phyloP scores from a whole-genome alignment of 2,797 vertebrate species.

The Smutsia gigantea region DNA sequence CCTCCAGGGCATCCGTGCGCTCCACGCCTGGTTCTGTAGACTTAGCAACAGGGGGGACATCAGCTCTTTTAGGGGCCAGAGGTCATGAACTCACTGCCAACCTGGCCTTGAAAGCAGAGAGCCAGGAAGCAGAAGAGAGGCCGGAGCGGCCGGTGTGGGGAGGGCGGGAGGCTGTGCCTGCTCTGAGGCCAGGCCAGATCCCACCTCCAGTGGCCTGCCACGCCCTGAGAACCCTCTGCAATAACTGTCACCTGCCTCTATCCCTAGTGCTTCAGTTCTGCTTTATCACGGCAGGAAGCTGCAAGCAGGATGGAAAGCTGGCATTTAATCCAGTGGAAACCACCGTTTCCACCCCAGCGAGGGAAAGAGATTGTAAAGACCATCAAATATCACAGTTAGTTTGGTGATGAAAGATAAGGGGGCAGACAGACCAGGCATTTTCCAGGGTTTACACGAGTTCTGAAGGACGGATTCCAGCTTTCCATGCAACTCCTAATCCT shows the following conservation, averaged over 20 bases:
- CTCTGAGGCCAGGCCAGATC: not conserved
- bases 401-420: slow-evolving; percentile 61
- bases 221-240: slow-evolving; percentile 45
- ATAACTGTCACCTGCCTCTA: slow-evolving; percentile 65
- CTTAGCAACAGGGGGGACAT: not conserved
- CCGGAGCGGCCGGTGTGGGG: not conserved
- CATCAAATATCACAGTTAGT: not conserved
- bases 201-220: not conserved
- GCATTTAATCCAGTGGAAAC: slow-evolving; percentile 72
- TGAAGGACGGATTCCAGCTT: not conserved
- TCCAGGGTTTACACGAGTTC: not conserved
- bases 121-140: not conserved
- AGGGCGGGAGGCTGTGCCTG: not conserved
- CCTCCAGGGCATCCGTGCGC: too few relatives aligned
- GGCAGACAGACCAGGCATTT: not conserved
- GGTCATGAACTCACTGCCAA: not conserved
- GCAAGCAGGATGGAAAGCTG: slow-evolving; percentile 79
- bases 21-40: too few relatives aligned
- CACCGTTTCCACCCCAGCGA: slow-evolving; percentile 74
- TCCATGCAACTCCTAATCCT: too few relatives aligned
- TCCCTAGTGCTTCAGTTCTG: slow-evolving; percentile 57
- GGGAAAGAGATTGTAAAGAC: slow-evolving; percentile 58
- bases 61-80: not conserved
- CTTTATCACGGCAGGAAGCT: slow-evolving; percentile 75
- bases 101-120: not conserved